Percentiles rank a stretch among this genome's conserved stretches.
These are phyloP conservation scores for Diarsia mendica DNA, from an alignment of 2,888 invertebrate genomes.

Conservation along the genomic window DNA sequence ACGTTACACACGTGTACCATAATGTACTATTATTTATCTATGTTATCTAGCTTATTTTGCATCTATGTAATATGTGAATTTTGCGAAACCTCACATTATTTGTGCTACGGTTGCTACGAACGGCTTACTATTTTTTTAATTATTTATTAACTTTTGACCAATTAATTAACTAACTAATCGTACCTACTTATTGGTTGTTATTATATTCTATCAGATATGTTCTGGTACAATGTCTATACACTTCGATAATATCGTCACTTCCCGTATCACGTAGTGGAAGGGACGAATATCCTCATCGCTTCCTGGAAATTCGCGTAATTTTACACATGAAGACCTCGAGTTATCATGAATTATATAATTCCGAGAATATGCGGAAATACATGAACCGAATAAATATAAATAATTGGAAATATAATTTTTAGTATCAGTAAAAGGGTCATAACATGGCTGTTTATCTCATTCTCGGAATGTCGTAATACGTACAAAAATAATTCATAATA, in stretches of 20 bases:
- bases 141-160: neutral
- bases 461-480: slow-evolving; percentile 8
- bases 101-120: neutral
- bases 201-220: slow-evolving; percentile 24
- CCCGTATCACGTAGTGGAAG: slow-evolving; percentile 79
- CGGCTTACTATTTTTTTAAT: too few relatives aligned
- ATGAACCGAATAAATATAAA: slow-evolving; percentile 4
- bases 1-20: too few relatives aligned
- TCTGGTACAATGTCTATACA: slow-evolving; percentile 43
- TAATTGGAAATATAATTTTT: neutral
- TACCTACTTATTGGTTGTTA: slow-evolving; percentile 11
- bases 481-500: neutral
- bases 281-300: slow-evolving; percentile 75
- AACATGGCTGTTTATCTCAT: neutral
- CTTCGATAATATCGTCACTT: slow-evolving; percentile 71
- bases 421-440: neutral
- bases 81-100: neutral
- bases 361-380: slow-evolving; percentile 34
- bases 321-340: slow-evolving; percentile 67
- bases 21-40: too few relatives aligned
- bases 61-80: slow-evolving; percentile 3
- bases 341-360: slow-evolving; percentile 52
- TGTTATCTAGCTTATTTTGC: neutral
- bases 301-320: slow-evolving; percentile 83
- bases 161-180: neutral